A percentile compares a stretch with the other conserved stretches of the same genome.
Conservation (phyloP, 37 sponge, comb jelly and placozoan species). For the Chondrilla cf. caribensis region DNA sequence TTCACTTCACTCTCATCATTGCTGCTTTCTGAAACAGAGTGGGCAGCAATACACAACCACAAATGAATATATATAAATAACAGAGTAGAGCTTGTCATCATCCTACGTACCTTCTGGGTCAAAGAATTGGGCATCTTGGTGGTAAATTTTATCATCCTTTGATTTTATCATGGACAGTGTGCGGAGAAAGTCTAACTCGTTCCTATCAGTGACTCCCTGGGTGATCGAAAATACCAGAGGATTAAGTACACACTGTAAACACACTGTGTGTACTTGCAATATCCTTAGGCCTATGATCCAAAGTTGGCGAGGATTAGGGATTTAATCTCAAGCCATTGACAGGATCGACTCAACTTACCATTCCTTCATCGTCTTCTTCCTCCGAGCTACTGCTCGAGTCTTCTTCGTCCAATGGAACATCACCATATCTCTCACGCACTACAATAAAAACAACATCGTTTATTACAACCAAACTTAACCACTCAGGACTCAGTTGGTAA, state of each 20-base stretch:
- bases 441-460: not conserved
- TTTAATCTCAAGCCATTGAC: too few species aligned
- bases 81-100: too few species aligned
- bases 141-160: conserved; percentile 65
- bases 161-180: conserved; percentile 81
- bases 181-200: conserved; percentile 80
- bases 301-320: too few species aligned
- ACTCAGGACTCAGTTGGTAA: too few species aligned
- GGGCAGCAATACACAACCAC: too few species aligned
- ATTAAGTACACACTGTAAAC: too few species aligned
- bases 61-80: too few species aligned
- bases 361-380: conserved; percentile 71
- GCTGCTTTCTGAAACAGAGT: too few species aligned
- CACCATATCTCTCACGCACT: conserved; percentile 74
- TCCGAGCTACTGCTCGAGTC: conserved; percentile 36
- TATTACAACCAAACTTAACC: too few species aligned
- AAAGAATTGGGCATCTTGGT: conserved; percentile 45
- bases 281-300: too few species aligned
- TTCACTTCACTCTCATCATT: not conserved
- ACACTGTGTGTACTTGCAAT: too few species aligned
- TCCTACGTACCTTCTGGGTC: conserved; percentile 11
- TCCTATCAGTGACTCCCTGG: conserved; percentile 53
- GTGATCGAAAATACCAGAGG: not conserved
- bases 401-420: conserved; percentile 28
- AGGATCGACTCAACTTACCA: too few species aligned